A percentile compares a stretch with the other conserved stretches of the same genome.
phyloP scores from a whole-genome alignment of 2,113 vertebrate species.

The Smithornis capensis region DNA sequence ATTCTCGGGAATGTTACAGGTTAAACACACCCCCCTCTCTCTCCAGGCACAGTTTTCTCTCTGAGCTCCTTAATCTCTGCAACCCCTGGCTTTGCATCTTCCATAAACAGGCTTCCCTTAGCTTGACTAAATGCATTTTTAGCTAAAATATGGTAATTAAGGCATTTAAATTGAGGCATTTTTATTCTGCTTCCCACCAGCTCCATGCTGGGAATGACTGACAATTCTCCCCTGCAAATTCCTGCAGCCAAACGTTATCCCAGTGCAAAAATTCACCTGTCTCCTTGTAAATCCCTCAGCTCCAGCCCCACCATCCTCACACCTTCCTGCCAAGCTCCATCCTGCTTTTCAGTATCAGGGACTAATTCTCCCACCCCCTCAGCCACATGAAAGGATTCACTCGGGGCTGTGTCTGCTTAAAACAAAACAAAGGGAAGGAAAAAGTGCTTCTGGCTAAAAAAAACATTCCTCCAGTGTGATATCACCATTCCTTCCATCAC shows the following conservation, averaged over 20 bases:
- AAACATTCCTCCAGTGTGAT: conserved; percentile 38
- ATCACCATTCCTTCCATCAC: conserved; percentile 31
- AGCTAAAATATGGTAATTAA: rapidly evolving
- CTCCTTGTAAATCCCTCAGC: not conserved
- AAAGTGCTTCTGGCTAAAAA: conserved; percentile 15
- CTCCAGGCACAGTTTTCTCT: not conserved
- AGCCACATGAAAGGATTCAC: not conserved
- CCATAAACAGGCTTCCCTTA: not conserved
- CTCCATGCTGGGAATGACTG: not conserved
- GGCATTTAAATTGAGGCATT: not conserved
- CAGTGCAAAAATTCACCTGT: not conserved
- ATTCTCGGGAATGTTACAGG: rapidly evolving
- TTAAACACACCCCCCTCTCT: not conserved
- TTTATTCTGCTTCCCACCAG: not conserved
- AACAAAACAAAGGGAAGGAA: not conserved
- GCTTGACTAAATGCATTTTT: not conserved
- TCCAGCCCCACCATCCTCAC: not conserved
- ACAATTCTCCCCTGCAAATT: not conserved
- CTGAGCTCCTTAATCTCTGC: not conserved
- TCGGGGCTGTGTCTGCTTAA: not conserved
- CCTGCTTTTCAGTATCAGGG: not conserved
- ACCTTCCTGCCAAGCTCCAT: not conserved
- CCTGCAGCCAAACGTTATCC: not conserved
- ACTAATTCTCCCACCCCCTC: not conserved
- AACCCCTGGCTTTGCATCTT: not conserved